These are phyloP conservation scores for Limnephilus auricula DNA, from an alignment of 2,888 invertebrate species.

Conservation along the genomic window DNA sequence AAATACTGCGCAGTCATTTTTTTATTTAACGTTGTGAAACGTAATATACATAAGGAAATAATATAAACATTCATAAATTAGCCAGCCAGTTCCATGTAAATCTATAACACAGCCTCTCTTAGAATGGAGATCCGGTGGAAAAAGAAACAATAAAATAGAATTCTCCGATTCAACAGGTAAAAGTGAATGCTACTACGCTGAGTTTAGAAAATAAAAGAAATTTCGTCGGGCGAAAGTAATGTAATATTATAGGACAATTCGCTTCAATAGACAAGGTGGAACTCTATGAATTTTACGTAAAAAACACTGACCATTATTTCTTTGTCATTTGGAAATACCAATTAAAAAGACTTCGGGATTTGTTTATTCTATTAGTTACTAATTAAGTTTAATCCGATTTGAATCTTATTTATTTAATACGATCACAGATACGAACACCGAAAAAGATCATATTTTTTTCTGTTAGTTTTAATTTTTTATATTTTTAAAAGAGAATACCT, in stretches of 20 bases:
- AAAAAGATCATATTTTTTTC: too few species aligned
- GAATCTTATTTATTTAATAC: too few species aligned
- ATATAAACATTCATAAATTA: neutral
- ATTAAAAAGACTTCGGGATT: neutral
- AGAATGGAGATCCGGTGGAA: neutral
- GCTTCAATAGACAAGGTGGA: neutral
- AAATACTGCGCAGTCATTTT: neutral
- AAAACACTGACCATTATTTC: neutral
- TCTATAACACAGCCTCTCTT: neutral
- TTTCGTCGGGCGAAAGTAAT: slow-evolving; percentile 14
- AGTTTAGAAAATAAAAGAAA: neutral
- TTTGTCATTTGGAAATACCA: neutral
- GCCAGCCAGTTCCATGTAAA: neutral
- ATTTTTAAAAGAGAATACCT: too few species aligned
- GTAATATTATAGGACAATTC: neutral
- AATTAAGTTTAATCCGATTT: too few species aligned
- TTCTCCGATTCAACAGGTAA: neutral
- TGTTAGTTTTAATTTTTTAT: too few species aligned
- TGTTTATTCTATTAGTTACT: neutral
- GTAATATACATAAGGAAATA: neutral
- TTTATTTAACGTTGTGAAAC: neutral
- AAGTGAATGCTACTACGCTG: neutral
- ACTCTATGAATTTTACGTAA: neutral
- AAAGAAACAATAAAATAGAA: neutral
- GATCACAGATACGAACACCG: too few species aligned